A percentile compares a stretch with the other conserved stretches of the same genome.
These are phyloP conservation scores for Pachyrhynchus sulphureomaculatus DNA, from an alignment of 1,140 invertebrate genomes.

Conservation along the genomic window DNA sequence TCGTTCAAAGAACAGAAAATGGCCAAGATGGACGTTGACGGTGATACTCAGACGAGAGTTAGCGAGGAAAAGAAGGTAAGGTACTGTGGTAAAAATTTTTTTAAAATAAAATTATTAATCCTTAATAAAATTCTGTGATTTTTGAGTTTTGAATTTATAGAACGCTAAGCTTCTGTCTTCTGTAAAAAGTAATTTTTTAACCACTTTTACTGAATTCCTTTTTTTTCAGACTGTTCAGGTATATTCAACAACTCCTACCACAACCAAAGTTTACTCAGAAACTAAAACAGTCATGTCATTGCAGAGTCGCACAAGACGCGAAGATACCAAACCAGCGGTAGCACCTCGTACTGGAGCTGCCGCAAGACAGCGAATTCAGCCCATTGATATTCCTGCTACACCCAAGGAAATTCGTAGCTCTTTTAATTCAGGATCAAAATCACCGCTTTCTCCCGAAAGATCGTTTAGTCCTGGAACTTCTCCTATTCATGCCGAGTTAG, in stretches of 20 bases:
- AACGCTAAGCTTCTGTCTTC: no score
- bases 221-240: constrained; percentile 7
- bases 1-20: constrained; percentile 41
- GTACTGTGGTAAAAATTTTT: no score
- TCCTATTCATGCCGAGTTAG: constrained; percentile 44
- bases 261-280: constrained; percentile 6
- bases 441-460: constrained; percentile 32
- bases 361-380: constrained; percentile 56
- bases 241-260: not conserved
- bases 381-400: constrained; percentile 56
- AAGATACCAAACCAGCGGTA: constrained; percentile 34
- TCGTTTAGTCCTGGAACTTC: constrained; percentile 29
- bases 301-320: constrained; percentile 32
- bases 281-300: not conserved
- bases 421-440: not conserved
- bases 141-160: no score
- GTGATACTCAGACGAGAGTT: constrained; percentile 40
- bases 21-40: constrained; percentile 43
- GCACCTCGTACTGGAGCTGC: constrained; percentile 50
- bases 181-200: no score
- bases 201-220: no score
- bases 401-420: constrained; percentile 35
- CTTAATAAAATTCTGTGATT: no score
- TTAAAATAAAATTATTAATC: no score
- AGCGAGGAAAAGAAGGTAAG: constrained; percentile 14